Conservation (phyloP, 2,888 invertebrate species). For the Oxyscelio sp. region DNA sequence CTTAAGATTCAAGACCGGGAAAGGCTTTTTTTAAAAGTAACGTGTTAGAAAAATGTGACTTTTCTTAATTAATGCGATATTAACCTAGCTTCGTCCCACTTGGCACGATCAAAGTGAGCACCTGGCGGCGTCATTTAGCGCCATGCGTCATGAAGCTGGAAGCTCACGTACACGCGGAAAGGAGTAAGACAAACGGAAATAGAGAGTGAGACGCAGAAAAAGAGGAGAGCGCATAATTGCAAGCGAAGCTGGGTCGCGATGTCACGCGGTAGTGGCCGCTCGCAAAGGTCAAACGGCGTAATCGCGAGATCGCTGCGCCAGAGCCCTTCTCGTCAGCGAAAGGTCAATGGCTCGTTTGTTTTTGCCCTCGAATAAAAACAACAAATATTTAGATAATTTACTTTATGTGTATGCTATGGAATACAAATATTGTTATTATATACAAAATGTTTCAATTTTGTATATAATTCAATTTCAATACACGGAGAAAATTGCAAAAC, state of each 20-base stretch:
- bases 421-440: too few relatives aligned
- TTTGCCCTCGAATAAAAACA: constrained; percentile 14
- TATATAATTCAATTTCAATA: too few relatives aligned
- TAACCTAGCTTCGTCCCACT: constrained; percentile 54
- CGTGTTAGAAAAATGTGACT: constrained; percentile 51
- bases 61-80: constrained; percentile 67
- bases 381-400: constrained; percentile 41
- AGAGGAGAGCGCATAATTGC: constrained; percentile 6
- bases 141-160: constrained; percentile 52
- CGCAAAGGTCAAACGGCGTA: constrained; percentile 57
- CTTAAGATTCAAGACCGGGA: constrained; percentile 5
- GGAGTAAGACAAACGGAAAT: background rate
- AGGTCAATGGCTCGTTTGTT: constrained; percentile 72
- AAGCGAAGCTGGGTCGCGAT: constrained; percentile 44
- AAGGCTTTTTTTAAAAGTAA: constrained; percentile 29
- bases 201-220: background rate
- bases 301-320: constrained; percentile 40
- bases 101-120: constrained; percentile 50
- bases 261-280: constrained; percentile 42
- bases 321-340: constrained; percentile 18
- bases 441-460: too few relatives aligned
- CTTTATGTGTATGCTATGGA: too few relatives aligned
- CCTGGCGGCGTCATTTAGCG: constrained; percentile 53
- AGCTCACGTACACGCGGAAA: constrained; percentile 37
- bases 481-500: too few relatives aligned